Percentiles rank a stretch among this genome's conserved stretches.
Evolutionary conservation across 2,113 vertebrate species (phyloP).

Genomic region (Syngnathus scovelli): DNA sequence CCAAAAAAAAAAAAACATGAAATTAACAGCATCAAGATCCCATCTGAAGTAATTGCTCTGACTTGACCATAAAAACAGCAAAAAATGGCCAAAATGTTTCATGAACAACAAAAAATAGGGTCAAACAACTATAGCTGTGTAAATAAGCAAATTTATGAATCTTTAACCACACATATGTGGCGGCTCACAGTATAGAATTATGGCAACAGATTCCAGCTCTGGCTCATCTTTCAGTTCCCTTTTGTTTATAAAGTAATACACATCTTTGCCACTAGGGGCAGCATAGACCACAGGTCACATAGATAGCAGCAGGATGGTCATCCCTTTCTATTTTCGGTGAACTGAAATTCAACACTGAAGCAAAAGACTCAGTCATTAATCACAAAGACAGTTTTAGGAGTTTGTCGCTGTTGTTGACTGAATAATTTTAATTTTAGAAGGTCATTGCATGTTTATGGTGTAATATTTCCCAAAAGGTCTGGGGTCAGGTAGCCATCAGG

Average conservation of each 20-base stretch:
- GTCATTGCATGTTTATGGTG: slow-evolving; percentile 27
- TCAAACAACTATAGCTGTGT: too few species aligned
- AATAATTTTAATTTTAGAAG: slow-evolving; percentile 4
- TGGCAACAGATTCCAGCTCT: too few species aligned
- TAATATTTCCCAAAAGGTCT: slow-evolving; percentile 71
- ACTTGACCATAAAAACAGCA: too few species aligned
- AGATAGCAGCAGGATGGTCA: slow-evolving; percentile 1
- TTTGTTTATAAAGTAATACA: background rate
- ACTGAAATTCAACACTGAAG: background rate
- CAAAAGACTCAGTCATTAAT: slow-evolving; percentile 2
- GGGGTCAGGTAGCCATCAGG: slow-evolving; percentile 84
- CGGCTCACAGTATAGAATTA: too few species aligned
- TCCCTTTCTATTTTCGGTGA: background rate
- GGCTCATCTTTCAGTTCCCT: background rate
- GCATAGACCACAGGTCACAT: slow-evolving; percentile 4
- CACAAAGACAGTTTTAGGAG: background rate
- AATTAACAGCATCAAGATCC: too few species aligned
- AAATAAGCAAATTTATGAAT: too few species aligned
- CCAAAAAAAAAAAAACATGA: too few species aligned
- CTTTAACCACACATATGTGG: background rate
- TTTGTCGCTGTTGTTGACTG: slow-evolving; percentile 2
- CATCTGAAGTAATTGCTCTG: too few species aligned
- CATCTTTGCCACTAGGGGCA: background rate
- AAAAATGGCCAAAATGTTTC: too few species aligned
- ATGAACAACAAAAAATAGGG: too few species aligned